A percentile compares a stretch with the other conserved stretches of the same genome.
Conservation (phyloP, 1,140 invertebrate genomes). For the Zaprionus ornatus region DNA sequence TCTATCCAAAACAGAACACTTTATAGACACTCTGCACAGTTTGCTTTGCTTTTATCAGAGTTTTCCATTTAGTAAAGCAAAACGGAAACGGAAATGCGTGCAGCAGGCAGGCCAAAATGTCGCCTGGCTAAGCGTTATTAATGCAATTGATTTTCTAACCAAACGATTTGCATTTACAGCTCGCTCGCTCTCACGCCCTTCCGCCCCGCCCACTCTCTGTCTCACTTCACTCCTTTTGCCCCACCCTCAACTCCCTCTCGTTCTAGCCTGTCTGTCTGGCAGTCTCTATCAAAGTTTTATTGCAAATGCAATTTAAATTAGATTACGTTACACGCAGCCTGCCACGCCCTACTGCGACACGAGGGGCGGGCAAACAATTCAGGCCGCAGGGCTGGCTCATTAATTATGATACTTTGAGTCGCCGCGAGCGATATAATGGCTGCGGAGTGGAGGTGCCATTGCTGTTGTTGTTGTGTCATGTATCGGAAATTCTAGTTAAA, state of each 20-base stretch:
- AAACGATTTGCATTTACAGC: constrained; percentile 31
- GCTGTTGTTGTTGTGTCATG: constrained; percentile 36
- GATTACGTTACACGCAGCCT: constrained; percentile 31
- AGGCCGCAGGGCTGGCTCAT: constrained; percentile 50
- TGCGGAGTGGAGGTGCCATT: constrained; percentile 11
- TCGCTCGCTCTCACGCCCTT: not conserved
- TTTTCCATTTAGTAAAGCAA: not conserved
- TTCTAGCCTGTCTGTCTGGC: not conserved
- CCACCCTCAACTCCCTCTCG: not conserved
- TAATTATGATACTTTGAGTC: constrained; percentile 73
- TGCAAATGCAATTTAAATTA: constrained; percentile 60
- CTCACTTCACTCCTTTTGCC: not conserved
- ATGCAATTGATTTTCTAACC: constrained; percentile 62
- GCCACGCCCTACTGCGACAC: constrained; percentile 26
- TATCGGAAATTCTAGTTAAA: constrained; percentile 69
- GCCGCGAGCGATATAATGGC: constrained; percentile 13
- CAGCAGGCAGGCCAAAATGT: constrained; percentile 31
- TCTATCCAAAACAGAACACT: not conserved
- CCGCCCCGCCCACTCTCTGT: not conserved
- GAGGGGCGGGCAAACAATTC: constrained; percentile 11
- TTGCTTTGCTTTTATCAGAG: not conserved
- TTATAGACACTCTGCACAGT: not conserved
- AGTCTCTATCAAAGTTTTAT: constrained; percentile 21
- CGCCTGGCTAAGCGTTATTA: constrained; percentile 40
- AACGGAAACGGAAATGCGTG: constrained; percentile 46